Percentiles rank a stretch among this genome's conserved stretches.
Evolutionary conservation across 2,113 vertebrate species (phyloP).

Genomic region (Cephalopterus ornatus): DNA sequence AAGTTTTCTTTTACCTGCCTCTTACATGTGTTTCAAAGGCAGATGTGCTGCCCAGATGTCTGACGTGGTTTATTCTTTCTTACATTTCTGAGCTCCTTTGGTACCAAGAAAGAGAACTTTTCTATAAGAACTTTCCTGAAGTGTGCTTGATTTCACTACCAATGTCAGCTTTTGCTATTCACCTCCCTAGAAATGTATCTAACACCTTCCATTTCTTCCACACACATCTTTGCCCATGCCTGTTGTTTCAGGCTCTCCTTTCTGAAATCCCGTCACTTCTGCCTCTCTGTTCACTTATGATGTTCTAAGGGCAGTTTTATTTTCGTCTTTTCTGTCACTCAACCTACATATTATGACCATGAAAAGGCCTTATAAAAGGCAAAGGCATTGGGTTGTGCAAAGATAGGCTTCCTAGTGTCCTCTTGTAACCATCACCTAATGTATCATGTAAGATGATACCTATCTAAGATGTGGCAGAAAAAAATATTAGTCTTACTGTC

Average conservation of each 20-base stretch:
- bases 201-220: neutral
- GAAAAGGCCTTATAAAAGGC: neutral
- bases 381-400: neutral
- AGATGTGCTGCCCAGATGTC: neutral
- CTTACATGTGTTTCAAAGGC: neutral
- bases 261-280: neutral
- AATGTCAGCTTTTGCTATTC: neutral
- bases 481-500: neutral
- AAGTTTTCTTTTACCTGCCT: neutral
- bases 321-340: neutral
- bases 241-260: neutral
- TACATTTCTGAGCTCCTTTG: neutral
- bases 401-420: neutral
- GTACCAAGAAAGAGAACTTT: neutral
- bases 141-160: neutral
- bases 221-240: neutral
- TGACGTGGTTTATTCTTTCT: neutral
- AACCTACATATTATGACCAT: neutral
- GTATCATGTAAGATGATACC: neutral
- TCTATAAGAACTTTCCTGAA: neutral
- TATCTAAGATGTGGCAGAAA: neutral
- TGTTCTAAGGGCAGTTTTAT: fast-evolving
- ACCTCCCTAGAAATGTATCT: neutral
- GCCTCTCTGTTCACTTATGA: neutral
- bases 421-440: neutral